Base-by-base conservation (phyloP, 2,113 vertebrate genomes). In the Melanerpes formicivorus region DNA sequence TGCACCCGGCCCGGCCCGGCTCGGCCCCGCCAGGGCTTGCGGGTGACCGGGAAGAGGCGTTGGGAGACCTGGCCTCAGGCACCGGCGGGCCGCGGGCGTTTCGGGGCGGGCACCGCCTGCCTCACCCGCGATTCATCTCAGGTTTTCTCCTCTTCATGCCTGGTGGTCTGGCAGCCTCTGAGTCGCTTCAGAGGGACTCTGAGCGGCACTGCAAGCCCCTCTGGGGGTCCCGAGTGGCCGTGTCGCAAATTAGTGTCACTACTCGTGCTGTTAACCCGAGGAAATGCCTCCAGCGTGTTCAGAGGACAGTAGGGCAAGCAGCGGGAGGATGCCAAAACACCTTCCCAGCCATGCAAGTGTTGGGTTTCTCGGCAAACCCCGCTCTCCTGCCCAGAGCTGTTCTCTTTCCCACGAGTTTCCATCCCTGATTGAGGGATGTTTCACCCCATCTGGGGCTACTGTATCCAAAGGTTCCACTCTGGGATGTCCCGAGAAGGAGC, bases 201-300 rank as follows among this genome's bases (percentile, higher is more conserved):
- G 4, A 30, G 58, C 54, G 60, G n/a, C 21, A 14, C 48, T 17
- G n/a, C 22, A 37, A 37, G 69, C 30, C 80, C 11, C 4, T 60
- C 21, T 2, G 9, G 30, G 44, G 4, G 34, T 1, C 19, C 40
- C 1, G 14, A 4, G 25, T 15, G 34, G 15, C 50, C 27, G 0
- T 9, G 52, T 17, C 26, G 7, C 14, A 56, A 1, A 2, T 0
- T 2, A 14, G 40, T 4, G n/a, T 25, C 62, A 5, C 37, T 26
- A 14, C 18, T 62, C 2, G n/a, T 22, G 30, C 56, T 34, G 23
- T 50, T 74, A 58, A 5, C 12, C 29, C 4, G 10, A 5, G 34
- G 75, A 22, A 26, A 5, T 46, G n/a, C 7, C 29, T 37, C 58
- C 21, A 4, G 18, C 11, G 2, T 6, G 46, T 10, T 48, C 6